Evolutionary conservation across 1,140 invertebrate genomes (phyloP).

Genomic region (Nylanderia fulva): DNA sequence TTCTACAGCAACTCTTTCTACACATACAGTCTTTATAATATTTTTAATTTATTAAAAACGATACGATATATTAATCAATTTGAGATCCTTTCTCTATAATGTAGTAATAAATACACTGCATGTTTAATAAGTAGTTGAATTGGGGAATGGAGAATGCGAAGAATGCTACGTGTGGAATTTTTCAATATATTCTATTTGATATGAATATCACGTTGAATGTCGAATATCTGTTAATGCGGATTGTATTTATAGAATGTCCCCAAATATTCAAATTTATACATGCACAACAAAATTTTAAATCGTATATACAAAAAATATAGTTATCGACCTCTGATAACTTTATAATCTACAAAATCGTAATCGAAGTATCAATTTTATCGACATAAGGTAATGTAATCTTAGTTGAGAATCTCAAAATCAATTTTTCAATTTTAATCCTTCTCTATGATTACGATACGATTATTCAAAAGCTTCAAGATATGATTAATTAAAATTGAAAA

Average conservation of each 20-base stretch:
- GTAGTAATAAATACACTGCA: constrained; percentile 37
- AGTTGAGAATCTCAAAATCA: background rate
- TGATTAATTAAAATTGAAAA: background rate
- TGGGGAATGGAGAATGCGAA: background rate
- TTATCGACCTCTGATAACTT: constrained; percentile 8
- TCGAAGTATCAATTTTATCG: background rate
- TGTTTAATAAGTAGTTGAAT: constrained; percentile 35
- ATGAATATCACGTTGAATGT: background rate
- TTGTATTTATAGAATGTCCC: constrained; percentile 11
- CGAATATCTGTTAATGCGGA: background rate
- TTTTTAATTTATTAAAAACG: constrained; percentile 16
- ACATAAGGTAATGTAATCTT: background rate
- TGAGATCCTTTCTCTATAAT: background rate
- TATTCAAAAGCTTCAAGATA: background rate
- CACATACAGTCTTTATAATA: background rate
- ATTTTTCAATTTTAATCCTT: background rate
- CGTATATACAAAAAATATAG: background rate
- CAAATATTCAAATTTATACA: background rate
- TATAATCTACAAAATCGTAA: background rate
- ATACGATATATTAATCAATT: background rate
- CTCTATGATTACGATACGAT: too few species aligned
- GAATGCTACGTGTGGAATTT: constrained; percentile 5
- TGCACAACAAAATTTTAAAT: background rate
- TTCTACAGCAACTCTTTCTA: background rate
- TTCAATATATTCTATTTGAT: background rate